Evolutionary conservation across 2,797 vertebrate genomes (phyloP), one percentile per base, ranked within the genome.

Genomic region (Pangasius larnaudii): DNA sequence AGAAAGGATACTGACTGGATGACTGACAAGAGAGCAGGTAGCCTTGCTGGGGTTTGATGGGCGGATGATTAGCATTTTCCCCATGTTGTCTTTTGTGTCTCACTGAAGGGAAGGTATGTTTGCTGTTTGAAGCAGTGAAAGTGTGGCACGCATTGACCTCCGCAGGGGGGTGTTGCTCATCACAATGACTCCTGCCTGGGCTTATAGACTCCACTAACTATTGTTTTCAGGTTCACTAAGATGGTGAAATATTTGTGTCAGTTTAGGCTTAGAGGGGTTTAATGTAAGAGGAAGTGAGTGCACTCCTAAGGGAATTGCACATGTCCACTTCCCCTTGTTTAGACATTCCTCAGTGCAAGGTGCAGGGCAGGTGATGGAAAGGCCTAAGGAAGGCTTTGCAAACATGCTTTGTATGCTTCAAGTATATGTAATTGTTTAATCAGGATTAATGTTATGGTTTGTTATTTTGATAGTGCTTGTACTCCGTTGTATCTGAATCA

Each of bases 331-430:
- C 56, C 81, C 27, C 88, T 88, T 87, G 71, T 88, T 75, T 84
- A 78, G 69, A 89, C 86, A 91, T 91, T 91, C 91, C 90, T 89
- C 36, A 78, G 87, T 86, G 91, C 88, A 91, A 91, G 91, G 90
- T 91, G 90, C 90, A 90, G 24, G 49, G 61, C 79, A 86, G 86
- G 42, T 72, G 59, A 74, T n/a, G 74, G 51, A 75, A 84, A 87
- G 85, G 80, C 87, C 24, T 46, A 27, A 72, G 58, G 24, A 85
- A 71, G 6, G 74, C 42, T 79, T 78, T 7, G 75, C 33, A 83
- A 88, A 77, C 51, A 85, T 87, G 9, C 63, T 56, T 58, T 56
- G 42, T 42, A 46, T 71, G 33, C 67, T 39, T 27, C 16, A 39
- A 80, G 4, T 79, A 39, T 39, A 58, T 58, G 24, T 42, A 13